Base-by-base conservation (phyloP, 2,113 vertebrate genomes). In the Tachysurus vachellii region DNA sequence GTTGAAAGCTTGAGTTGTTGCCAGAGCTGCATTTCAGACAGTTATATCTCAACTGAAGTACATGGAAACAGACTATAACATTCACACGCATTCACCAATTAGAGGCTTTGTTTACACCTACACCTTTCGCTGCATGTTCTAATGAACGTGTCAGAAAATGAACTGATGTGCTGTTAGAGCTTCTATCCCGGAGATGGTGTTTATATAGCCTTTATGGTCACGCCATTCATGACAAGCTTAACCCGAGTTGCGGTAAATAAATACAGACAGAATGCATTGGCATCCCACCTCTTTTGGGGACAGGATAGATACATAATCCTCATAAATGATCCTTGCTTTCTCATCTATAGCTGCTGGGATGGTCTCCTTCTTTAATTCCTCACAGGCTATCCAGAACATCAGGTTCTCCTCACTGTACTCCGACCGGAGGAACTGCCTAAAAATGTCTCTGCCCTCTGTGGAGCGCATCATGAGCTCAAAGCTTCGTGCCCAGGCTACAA, bases 331-430 rank as follows among this genome's bases (percentile, higher is more conserved):
- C 90, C 97, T 96, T 93, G 97, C 96, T 91, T 97, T 98, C 93
- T 99, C 97, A 85, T 99, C 97, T 71, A 98, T 94, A 42, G 93
- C 93, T 26, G 95, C 92, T 83, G 95, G 95, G 90, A 96, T 95
- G 4, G 96, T 96, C 92, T 99, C 98, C 87, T 96, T 96, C 92
- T 97, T 99, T 91, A 99, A 91, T 83, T 99, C 98, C 92, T 99
- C 98, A 85, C 98, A 99, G 50, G 98, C 96, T 68, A 99, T 94
- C 98, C 98, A 99, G 95, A 99, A 99, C 89, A 99, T 96, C 82
- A 99, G 96, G 93, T 99, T 99, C 93, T 99, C 98, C 91, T 99
- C 98, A 17, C 98, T 99, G 91, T 99, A 99, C 91, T 99, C 98
- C 0, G 97, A 98, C 89, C 97, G 96, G 89, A 99, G 96, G 93